Conservation (phyloP, 2,888 invertebrate genomes). For the Abrostola tripartita region DNA sequence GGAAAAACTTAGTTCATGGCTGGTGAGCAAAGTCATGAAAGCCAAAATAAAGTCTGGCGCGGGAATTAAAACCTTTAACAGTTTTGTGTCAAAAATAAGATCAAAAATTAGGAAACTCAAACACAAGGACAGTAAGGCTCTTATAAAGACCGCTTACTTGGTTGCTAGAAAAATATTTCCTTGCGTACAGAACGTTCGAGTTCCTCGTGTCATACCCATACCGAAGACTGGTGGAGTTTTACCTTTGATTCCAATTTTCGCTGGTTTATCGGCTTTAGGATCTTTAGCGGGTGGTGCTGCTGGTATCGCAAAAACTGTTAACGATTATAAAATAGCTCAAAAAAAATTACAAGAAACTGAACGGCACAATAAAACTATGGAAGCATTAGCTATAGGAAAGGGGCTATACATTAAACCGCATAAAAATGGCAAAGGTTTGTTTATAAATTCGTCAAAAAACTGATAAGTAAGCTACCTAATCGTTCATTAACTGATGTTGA, state of each 20-base stretch:
- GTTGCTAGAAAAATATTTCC: not conserved
- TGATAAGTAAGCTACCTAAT: conserved; percentile 6
- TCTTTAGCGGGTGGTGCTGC: conserved; percentile 66
- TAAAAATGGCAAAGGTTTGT: conserved; percentile 6
- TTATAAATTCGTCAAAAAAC: not conserved
- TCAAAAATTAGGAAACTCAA: conserved; percentile 32
- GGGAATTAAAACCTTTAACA: conserved; percentile 30
- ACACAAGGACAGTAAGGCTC: conserved; percentile 2
- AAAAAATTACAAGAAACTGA: conserved; percentile 57
- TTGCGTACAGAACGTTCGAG: not conserved
- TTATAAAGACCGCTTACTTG: not conserved
- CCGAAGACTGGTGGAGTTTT: conserved; percentile 67
- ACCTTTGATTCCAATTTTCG: conserved; percentile 67
- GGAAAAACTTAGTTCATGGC: conserved; percentile 5
- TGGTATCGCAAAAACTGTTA: conserved; percentile 62
- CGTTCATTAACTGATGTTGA: conserved; percentile 3
- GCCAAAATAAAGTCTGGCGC: conserved; percentile 19
- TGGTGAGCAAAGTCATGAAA: conserved; percentile 8
- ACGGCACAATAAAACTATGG: conserved; percentile 36
- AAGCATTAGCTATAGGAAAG: conserved; percentile 2
- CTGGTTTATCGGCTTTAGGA: conserved; percentile 64
- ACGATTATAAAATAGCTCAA: conserved; percentile 44
- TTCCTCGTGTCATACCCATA: conserved; percentile 61
- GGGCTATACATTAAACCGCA: conserved; percentile 12
- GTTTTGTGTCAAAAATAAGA: conserved; percentile 26